Percentiles rank a stretch among this genome's conserved stretches.
phyloP scores from a whole-genome alignment of 2,113 vertebrate species.

The Illadopsis cleaveri region DNA sequence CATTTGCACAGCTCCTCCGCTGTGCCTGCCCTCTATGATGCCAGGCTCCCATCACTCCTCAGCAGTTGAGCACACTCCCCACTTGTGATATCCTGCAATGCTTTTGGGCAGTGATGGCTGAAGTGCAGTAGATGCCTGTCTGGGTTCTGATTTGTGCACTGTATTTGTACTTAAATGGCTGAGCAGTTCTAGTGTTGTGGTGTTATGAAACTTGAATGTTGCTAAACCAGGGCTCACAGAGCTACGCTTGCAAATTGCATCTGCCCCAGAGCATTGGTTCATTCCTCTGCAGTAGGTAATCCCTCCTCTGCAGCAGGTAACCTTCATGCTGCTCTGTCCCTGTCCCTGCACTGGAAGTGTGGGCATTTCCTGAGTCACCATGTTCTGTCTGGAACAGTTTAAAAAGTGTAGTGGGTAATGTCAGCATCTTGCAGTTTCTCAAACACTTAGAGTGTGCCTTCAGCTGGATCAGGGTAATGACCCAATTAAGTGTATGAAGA shows the following conservation, averaged over 20 bases:
- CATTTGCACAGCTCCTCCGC: not conserved
- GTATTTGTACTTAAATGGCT: not conserved
- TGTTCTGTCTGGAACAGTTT: not conserved
- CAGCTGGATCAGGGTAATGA: not conserved
- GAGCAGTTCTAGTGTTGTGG: not conserved
- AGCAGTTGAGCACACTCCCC: accelerated
- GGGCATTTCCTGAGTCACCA: not conserved
- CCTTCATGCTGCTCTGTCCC: not conserved
- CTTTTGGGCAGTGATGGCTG: not conserved
- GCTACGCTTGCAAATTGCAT: not conserved
- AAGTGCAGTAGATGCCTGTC: not conserved
- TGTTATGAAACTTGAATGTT: not conserved
- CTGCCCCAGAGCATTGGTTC: not conserved
- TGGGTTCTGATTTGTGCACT: not conserved
- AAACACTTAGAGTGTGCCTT: not conserved
- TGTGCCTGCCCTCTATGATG: accelerated
- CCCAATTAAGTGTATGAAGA: not conserved
- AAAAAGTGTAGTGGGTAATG: not conserved
- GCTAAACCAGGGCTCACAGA: not conserved
- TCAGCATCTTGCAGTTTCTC: not conserved
- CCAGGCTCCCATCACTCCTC: not conserved
- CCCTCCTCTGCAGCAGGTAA: not conserved
- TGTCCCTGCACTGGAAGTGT: not conserved
- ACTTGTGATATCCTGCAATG: not conserved
- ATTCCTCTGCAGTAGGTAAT: not conserved